A percentile compares a stretch with the other conserved stretches of the same genome.
phyloP scores from a whole-genome alignment of 2,797 vertebrate genomes.

The Trichosurus vulpecula region DNA sequence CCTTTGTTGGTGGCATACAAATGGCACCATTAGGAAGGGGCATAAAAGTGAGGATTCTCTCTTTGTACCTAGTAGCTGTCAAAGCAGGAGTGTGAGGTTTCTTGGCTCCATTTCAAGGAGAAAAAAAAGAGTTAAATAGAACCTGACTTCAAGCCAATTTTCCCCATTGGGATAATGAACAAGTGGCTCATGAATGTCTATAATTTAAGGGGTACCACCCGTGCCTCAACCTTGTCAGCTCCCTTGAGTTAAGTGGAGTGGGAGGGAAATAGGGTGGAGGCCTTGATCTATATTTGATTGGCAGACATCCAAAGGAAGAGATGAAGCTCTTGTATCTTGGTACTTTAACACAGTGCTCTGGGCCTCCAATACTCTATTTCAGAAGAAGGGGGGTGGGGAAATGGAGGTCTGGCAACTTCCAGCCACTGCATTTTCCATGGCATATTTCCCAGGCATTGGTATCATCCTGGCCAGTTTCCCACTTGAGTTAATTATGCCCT shows the following conservation, averaged over 20 bases:
- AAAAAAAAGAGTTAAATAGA: not conserved
- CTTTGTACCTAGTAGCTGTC: not conserved
- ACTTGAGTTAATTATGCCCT: not conserved
- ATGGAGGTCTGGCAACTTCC: not conserved
- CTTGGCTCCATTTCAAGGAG: constrained; percentile 37
- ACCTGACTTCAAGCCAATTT: constrained; percentile 53
- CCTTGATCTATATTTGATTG: not conserved
- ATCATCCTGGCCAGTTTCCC: not conserved
- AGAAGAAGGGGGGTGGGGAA: not conserved
- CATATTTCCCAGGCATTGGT: not conserved
- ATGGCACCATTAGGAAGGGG: not conserved
- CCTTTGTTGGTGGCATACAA: constrained; percentile 19
- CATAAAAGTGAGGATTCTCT: constrained; percentile 32
- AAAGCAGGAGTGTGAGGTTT: not conserved
- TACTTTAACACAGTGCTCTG: not conserved
- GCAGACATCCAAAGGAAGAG: not conserved
- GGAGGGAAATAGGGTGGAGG: constrained; percentile 10
- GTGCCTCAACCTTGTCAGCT: not conserved
- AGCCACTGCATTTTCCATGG: not conserved
- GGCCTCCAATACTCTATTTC: not conserved
- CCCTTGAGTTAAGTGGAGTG: not conserved
- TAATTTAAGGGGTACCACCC: constrained; percentile 39
- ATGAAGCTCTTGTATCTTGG: not conserved
- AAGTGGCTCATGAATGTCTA: constrained; percentile 15
- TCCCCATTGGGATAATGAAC: constrained; percentile 20